phyloP scores from a whole-genome alignment of 2,888 invertebrate species.

The Timema cristinae region DNA sequence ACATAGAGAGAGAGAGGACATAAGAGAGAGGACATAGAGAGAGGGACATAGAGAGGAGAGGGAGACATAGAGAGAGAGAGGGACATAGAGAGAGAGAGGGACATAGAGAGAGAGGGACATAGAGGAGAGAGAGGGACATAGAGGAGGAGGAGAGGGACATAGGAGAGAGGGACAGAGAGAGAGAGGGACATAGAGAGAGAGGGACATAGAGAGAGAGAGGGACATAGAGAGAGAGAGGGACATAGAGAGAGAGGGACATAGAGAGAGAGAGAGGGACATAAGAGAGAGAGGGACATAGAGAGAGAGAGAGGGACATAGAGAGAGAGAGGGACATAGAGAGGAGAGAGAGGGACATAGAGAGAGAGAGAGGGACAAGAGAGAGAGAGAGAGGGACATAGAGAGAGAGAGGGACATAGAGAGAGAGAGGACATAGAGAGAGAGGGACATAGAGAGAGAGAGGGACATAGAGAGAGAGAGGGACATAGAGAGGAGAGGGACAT shows the following conservation, averaged over 20 bases:
- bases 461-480: background rate
- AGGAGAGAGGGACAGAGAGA: background rate
- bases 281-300: background rate
- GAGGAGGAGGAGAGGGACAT: background rate
- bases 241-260: background rate
- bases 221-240: background rate
- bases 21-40: background rate
- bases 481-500: background rate
- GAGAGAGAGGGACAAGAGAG: background rate
- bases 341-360: background rate
- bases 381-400: background rate
- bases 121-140: background rate
- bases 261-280: background rate
- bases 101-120: background rate
- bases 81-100: background rate
- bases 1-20: background rate
- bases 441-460: background rate
- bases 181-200: background rate
- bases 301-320: background rate
- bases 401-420: background rate
- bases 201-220: background rate
- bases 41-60: background rate
- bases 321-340: background rate
- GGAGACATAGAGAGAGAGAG: conserved; percentile 6
- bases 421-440: background rate